Evolutionary conservation across 1,140 invertebrate species (phyloP).

Genomic region (Megalopta genalis): DNA sequence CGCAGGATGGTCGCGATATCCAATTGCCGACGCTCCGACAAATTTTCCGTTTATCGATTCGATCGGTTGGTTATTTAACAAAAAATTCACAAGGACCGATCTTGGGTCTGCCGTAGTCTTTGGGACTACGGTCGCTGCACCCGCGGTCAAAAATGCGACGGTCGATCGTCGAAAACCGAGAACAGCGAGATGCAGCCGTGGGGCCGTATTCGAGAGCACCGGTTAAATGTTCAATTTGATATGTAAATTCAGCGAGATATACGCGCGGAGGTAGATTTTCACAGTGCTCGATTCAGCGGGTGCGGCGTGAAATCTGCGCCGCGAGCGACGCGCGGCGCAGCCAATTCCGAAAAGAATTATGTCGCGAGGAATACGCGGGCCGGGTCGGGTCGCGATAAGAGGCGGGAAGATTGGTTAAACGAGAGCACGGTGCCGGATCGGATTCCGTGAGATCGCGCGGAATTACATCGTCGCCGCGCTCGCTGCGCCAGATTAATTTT

Average conservation of each 20-base stretch:
- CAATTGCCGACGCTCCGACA: too few species aligned
- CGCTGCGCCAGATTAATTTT: constrained; percentile 50
- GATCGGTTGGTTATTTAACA: too few species aligned
- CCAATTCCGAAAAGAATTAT: constrained; percentile 21
- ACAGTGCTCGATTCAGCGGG: neutral
- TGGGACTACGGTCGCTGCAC: too few species aligned
- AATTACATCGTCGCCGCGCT: constrained; percentile 50
- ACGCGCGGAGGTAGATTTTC: neutral
- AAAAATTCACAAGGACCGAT: too few species aligned
- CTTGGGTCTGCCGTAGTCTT: too few species aligned
- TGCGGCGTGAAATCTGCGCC: constrained; percentile 14
- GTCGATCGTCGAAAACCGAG: too few species aligned
- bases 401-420: constrained; percentile 44
- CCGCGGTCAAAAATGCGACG: too few species aligned
- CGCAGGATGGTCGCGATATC: too few species aligned
- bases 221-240: neutral
- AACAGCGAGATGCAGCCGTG: too few species aligned
- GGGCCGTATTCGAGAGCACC: neutral
- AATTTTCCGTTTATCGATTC: too few species aligned
- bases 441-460: constrained; percentile 45
- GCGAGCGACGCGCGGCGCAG: neutral
- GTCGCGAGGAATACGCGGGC: constrained; percentile 18
- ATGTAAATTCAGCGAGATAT: neutral
- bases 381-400: neutral
- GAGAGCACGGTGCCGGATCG: constrained; percentile 29